Evolutionary conservation across 1,140 invertebrate genomes (phyloP).

Genomic region (Pararge aegeria): DNA sequence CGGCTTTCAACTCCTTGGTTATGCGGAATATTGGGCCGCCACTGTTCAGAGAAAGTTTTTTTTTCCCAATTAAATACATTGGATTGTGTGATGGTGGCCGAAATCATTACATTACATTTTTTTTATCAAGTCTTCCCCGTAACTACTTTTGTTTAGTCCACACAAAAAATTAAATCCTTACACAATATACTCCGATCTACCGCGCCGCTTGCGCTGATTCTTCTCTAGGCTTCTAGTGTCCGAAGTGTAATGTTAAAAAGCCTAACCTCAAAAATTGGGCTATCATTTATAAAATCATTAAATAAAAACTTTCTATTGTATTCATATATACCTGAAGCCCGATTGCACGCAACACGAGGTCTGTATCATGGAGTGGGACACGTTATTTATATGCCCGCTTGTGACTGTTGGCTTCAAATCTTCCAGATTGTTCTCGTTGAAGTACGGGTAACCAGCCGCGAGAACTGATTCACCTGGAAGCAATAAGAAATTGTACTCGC

Average conservation of each 20-base stretch:
- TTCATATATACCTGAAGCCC: conserved; percentile 63
- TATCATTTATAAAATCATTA: no score
- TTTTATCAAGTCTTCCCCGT: no score
- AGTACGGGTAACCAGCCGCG: conserved; percentile 81
- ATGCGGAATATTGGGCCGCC: conserved; percentile 80
- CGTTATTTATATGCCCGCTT: conserved; percentile 75
- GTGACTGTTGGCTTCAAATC: conserved; percentile 75
- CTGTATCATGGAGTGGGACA: conserved; percentile 77
- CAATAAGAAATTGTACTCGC: neutral
- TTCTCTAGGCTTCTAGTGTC: no score
- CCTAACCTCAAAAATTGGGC: no score
- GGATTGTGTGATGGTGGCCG: no score
- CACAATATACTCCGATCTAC: no score
- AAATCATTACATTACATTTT: no score
- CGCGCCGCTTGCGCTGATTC: no score
- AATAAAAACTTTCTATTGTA: neutral
- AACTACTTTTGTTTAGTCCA: no score
- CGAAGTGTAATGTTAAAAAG: no score
- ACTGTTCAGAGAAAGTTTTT: conserved; percentile 54
- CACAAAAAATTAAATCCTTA: no score
- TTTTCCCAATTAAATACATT: no score
- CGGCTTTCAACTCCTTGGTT: conserved; percentile 28
- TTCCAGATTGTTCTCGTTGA: conserved; percentile 62
- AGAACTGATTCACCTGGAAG: conserved; percentile 76
- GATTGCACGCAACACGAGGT: conserved; percentile 82